Conservation (phyloP, 1,140 invertebrate genomes). For the Coptotermes formosanus region DNA sequence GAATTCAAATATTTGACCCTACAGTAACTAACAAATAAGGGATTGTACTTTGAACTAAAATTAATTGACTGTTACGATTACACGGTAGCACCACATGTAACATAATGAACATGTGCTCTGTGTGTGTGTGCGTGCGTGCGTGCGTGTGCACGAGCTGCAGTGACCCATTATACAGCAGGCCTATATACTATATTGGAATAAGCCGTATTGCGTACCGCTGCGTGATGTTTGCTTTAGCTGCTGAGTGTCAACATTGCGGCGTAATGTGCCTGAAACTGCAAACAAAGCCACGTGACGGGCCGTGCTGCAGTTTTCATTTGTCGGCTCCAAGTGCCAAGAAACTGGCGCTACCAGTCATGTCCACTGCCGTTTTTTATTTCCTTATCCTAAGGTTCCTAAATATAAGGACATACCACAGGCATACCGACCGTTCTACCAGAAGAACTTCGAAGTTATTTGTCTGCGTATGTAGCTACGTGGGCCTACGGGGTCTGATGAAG, state of each 20-base stretch:
- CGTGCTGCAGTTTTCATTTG: background rate
- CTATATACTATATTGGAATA: background rate
- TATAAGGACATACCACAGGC: too few relatives aligned
- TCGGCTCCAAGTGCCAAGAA: background rate
- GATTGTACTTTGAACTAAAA: background rate
- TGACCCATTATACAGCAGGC: background rate
- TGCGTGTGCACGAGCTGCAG: background rate
- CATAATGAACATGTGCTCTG: background rate
- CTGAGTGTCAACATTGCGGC: background rate
- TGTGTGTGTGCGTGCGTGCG: too few relatives aligned
- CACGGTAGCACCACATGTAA: background rate
- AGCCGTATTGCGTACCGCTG: background rate
- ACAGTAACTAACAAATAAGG: background rate
- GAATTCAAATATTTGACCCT: background rate
- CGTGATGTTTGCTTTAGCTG: too few relatives aligned
- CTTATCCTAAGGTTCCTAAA: too few relatives aligned
- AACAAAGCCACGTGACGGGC: conserved; percentile 17
- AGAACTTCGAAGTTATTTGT: too few relatives aligned
- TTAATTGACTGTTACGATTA: background rate
- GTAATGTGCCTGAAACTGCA: conserved; percentile 12
- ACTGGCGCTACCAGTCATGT: background rate
- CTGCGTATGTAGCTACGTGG: too few relatives aligned
- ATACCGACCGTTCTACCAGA: too few relatives aligned
- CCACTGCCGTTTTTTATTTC: background rate
- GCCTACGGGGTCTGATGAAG: too few relatives aligned